Conservation (phyloP, 1,140 invertebrate species). For the Cydia pomonella region DNA sequence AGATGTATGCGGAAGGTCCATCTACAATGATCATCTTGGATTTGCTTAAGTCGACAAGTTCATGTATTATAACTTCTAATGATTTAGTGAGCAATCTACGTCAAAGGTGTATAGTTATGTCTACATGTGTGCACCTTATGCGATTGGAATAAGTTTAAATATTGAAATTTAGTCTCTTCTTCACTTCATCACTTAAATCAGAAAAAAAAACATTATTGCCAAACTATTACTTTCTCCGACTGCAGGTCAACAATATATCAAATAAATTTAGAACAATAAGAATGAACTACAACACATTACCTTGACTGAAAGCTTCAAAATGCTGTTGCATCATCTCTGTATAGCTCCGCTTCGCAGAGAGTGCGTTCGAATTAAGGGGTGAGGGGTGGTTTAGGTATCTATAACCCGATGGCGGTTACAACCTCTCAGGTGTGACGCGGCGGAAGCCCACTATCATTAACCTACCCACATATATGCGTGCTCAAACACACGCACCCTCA, state of each 20-base stretch:
- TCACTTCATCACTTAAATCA: too few relatives aligned
- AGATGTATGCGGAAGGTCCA: slow-evolving; percentile 4
- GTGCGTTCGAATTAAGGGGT: slow-evolving; percentile 73
- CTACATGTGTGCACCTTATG: too few relatives aligned
- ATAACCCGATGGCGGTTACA: slow-evolving; percentile 74
- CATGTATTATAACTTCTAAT: not conserved
- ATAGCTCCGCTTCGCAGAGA: slow-evolving; percentile 48
- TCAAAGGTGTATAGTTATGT: too few relatives aligned
- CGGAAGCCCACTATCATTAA: slow-evolving; percentile 78
- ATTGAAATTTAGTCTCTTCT: too few relatives aligned
- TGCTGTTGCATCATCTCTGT: slow-evolving; percentile 46
- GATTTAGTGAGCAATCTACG: not conserved
- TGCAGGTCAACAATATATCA: too few relatives aligned
- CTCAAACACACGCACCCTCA: slow-evolving; percentile 53
- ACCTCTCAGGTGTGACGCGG: slow-evolving; percentile 77
- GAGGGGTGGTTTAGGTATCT: slow-evolving; percentile 67
- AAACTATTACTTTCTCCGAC: too few relatives aligned
- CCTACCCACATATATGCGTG: slow-evolving; percentile 72
- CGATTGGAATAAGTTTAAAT: too few relatives aligned
- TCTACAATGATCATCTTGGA: not conserved
- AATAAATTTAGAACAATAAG: too few relatives aligned
- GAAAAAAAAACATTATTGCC: too few relatives aligned
- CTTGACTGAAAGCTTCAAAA: not conserved
- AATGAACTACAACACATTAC: too few relatives aligned
- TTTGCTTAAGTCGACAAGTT: not conserved